Base-by-base conservation (phyloP, 1,140 invertebrate species). In the Aphidius gifuensis region DNA sequence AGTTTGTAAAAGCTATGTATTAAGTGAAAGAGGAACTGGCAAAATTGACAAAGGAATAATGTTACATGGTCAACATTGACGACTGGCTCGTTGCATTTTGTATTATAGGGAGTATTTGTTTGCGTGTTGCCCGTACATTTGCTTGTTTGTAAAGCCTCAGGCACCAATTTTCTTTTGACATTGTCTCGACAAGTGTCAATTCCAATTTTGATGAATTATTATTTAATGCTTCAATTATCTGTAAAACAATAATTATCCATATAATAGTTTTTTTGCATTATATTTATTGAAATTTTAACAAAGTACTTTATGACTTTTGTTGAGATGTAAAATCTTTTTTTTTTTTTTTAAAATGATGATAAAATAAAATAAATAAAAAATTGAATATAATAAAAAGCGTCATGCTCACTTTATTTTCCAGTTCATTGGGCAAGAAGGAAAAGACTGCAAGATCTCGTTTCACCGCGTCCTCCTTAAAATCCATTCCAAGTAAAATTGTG, bases 51-150 rank as follows among this genome's bases (percentile, higher is more conserved):
- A 53, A 43, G 53, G 53, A 5, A n/a, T 9, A 39, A 9, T 55
- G 3, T 11, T 43, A 44, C 50, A 60, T 51, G 61, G 66, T 66
- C 68, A 70, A 69, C 66, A 68, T 43, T 60, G 65, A 66, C 50
- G 61, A 50, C 60, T 65, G 48, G 64, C 67, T 32, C 60, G 79
- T 68, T 43, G 73, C 73, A 44, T 75, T 73, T 71, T 81, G 82
- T 62, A 87, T 71, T 60, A 87, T 77, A 40, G 86, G 86, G 60
- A 87, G 66, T 65, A 88, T 82, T 71, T 87, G 85, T 76, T 88
- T 88, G 40, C 86, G 78, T 23, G 85, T 83, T 32, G 80, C 78
- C 66, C 79, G 79, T 6, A 84, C 65, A 73, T 87, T 87, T 60
- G 74, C 69, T 64, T 86, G 85, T 23, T 72, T 67, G 58, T 85